A percentile compares a stretch with the other conserved stretches of the same genome.
These are phyloP conservation scores for Petrocephalus schoutedeni DNA, from an alignment of 2,797 vertebrate genomes.

Conservation along the genomic window DNA sequence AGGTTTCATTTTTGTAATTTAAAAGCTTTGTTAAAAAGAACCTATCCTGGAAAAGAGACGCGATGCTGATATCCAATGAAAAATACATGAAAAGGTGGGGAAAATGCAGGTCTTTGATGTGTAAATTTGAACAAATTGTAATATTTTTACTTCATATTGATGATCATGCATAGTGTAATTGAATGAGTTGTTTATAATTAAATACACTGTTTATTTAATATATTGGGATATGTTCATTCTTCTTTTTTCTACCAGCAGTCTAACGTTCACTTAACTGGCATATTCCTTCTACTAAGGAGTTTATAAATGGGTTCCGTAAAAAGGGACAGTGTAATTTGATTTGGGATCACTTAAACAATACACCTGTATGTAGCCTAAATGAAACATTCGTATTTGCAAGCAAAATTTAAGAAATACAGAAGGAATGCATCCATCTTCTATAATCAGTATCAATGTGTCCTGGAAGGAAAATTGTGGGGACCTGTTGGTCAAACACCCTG, in stretches of 20 bases:
- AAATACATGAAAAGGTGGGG: slow-evolving; percentile 20
- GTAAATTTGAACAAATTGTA: slow-evolving; percentile 86
- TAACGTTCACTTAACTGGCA: background rate
- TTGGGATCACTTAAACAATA: background rate
- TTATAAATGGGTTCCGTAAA: background rate
- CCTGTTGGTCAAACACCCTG: background rate
- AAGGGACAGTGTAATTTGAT: background rate
- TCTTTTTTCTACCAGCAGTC: background rate
- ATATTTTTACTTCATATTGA: slow-evolving; percentile 97
- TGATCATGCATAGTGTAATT: slow-evolving; percentile 93
- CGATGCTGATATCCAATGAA: background rate
- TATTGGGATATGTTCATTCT: slow-evolving; percentile 58
- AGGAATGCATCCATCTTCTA: background rate
- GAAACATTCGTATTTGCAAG: background rate
- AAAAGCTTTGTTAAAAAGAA: slow-evolving; percentile 7
- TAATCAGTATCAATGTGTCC: background rate
- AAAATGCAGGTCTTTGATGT: slow-evolving; percentile 57
- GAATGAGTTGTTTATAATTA: slow-evolving; percentile 97
- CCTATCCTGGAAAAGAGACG: background rate
- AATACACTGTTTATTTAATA: slow-evolving; percentile 90
- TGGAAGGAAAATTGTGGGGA: background rate
- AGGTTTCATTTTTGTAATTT: slow-evolving; percentile 50
- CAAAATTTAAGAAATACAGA: background rate
- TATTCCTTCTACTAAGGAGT: background rate
- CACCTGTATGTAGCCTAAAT: background rate